Conservation (phyloP, 1,140 invertebrate species). For the Mycetomoellerius zeteki region DNA sequence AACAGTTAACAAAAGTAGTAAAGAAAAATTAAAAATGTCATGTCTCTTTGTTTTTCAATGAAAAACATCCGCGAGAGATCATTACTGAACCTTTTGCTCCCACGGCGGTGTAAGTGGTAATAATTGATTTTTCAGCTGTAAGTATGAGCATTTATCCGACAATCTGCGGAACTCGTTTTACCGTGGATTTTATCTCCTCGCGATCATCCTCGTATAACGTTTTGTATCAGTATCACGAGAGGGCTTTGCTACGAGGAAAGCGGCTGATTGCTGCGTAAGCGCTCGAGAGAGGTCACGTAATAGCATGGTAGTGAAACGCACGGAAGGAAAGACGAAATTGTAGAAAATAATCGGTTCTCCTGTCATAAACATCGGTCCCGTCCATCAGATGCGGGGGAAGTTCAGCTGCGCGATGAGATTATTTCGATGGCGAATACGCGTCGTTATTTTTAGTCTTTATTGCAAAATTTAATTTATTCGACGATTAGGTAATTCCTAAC, state of each 20-base stretch:
- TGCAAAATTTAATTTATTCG: conserved; percentile 27
- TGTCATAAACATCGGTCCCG: conserved; percentile 46
- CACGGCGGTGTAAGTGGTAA: conserved; percentile 48
- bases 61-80: conserved; percentile 45
- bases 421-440: background rate
- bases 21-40: background rate
- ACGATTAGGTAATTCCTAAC: conserved; percentile 15
- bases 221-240: conserved; percentile 43
- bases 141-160: conserved; percentile 51
- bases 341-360: conserved; percentile 62
- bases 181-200: conserved; percentile 55
- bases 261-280: conserved; percentile 56
- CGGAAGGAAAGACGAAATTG: conserved; percentile 63
- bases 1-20: background rate
- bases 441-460: background rate
- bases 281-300: conserved; percentile 47
- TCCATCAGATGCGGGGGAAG: background rate
- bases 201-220: conserved; percentile 46
- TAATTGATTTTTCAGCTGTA: conserved; percentile 60
- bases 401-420: conserved; percentile 16
- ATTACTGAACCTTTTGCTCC: conserved; percentile 46
- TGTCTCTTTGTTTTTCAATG: background rate
- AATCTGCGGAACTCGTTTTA: conserved; percentile 47
- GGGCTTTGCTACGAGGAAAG: conserved; percentile 42
- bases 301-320: conserved; percentile 46